These are phyloP conservation scores for Ammodytes marinus DNA, from an alignment of 2,113 vertebrate species.

Conservation along the genomic window DNA sequence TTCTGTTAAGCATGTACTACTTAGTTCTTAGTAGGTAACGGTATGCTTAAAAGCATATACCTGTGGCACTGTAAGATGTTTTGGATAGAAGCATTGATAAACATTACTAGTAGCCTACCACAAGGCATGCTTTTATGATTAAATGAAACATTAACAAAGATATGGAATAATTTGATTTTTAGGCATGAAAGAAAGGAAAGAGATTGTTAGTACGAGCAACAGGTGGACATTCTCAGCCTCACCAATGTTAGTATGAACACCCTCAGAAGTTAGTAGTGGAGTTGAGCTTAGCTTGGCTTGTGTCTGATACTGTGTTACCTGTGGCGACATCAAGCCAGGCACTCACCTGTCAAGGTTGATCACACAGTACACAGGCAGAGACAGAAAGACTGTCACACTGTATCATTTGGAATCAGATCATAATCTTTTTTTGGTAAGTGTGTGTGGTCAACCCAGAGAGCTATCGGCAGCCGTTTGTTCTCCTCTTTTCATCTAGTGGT, in stretches of 20 bases:
- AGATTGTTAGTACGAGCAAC: conserved; percentile 63
- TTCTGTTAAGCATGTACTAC: neutral
- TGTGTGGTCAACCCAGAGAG: conserved; percentile 66
- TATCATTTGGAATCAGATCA: conserved; percentile 8
- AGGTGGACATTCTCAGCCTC: conserved; percentile 42
- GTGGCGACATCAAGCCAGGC: conserved; percentile 47
- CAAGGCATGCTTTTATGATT: conserved; percentile 44
- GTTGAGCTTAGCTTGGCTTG: conserved; percentile 37
- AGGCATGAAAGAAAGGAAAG: conserved; percentile 5
- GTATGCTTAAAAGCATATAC: neutral
- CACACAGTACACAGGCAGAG: conserved; percentile 48
- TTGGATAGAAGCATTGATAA: conserved; percentile 2
- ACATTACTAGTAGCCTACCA: conserved; percentile 11
- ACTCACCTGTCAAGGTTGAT: conserved; percentile 65
- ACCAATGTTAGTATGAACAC: conserved; percentile 61
- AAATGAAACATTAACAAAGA: conserved; percentile 22
- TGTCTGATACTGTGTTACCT: conserved; percentile 3
- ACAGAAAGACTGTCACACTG: neutral
- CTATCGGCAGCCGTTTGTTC: conserved; percentile 35
- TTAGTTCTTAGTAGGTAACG: neutral
- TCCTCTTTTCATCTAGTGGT: conserved; percentile 31
- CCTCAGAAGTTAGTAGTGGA: conserved; percentile 46
- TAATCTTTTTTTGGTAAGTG: neutral
- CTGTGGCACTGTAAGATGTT: conserved; percentile 1
- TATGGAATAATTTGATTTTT: neutral